These are phyloP conservation scores for Schrankia costaestrigalis DNA, from an alignment of 2,888 invertebrate genomes.

Conservation along the genomic window DNA sequence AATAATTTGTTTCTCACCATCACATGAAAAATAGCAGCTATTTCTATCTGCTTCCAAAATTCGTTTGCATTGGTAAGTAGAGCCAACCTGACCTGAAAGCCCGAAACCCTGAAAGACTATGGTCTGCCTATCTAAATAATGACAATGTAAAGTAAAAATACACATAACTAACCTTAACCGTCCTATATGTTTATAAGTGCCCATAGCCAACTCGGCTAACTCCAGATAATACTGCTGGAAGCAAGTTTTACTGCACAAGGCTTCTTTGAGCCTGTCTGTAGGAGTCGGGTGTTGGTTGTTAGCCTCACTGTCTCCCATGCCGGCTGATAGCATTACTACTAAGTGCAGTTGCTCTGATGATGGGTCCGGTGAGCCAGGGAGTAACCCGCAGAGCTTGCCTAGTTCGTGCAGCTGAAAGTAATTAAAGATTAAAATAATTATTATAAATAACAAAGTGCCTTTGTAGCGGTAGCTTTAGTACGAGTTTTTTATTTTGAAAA, in stretches of 20 bases:
- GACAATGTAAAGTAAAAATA: too few relatives aligned
- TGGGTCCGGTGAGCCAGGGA: constrained; percentile 89
- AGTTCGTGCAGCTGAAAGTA: constrained; percentile 86
- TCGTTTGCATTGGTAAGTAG: too few relatives aligned
- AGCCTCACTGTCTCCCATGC: constrained; percentile 89
- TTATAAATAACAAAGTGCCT: too few relatives aligned
- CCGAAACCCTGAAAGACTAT: too few relatives aligned
- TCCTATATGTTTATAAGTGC: constrained; percentile 97
- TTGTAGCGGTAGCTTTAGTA: too few relatives aligned
- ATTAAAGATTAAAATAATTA: too few relatives aligned
- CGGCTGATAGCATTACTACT: constrained; percentile 94
- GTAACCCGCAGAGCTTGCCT: constrained; percentile 93
- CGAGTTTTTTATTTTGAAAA: too few relatives aligned
- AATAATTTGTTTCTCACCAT: too few relatives aligned
- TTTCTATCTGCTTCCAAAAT: too few relatives aligned
- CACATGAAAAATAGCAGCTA: too few relatives aligned
- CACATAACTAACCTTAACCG: constrained; percentile 71
- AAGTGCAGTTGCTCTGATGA: constrained; percentile 93
- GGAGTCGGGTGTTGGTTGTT: constrained; percentile 78
- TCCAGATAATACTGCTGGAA: constrained; percentile 96
- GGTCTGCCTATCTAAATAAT: too few relatives aligned
- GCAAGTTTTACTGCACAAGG: constrained; percentile 92
- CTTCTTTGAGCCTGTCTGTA: constrained; percentile 92
- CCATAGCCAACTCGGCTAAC: constrained; percentile 95
- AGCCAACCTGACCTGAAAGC: too few relatives aligned